A percentile compares a stretch with the other conserved stretches of the same genome.
These are phyloP conservation scores for Rhegmatorhina hoffmannsi DNA, from an alignment of 2,113 vertebrate species.

Conservation along the genomic window DNA sequence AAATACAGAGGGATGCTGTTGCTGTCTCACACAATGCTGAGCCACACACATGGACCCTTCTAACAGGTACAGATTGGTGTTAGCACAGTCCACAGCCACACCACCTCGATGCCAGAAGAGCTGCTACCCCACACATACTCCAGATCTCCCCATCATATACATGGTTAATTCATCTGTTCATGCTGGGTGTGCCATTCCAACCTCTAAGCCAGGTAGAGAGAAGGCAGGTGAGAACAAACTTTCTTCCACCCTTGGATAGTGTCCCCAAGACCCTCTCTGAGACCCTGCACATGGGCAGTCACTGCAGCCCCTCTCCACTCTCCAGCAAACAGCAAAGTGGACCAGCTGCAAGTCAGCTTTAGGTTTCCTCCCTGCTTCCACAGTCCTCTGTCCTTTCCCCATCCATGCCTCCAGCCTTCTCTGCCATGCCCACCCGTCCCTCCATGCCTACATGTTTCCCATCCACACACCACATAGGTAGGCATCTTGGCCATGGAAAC, in stretches of 20 bases:
- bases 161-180: neutral
- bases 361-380: neutral
- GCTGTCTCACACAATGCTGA: slow-evolving; percentile 2
- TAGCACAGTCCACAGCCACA: neutral
- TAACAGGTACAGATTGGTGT: neutral
- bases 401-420: neutral
- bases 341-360: neutral
- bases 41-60: neutral
- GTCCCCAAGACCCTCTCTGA: accelerated
- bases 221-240: neutral
- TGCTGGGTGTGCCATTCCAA: neutral
- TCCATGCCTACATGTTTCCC: neutral
- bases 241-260: neutral
- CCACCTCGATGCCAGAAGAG: neutral
- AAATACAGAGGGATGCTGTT: neutral
- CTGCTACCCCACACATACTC: neutral
- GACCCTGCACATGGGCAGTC: accelerated
- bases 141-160: neutral
- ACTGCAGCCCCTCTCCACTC: neutral
- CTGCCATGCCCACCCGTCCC: neutral
- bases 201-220: neutral
- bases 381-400: neutral
- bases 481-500: neutral
- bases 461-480: neutral
- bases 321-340: neutral